phyloP scores from a whole-genome alignment of 1,140 invertebrate species.

The Zaprionus capensis region DNA sequence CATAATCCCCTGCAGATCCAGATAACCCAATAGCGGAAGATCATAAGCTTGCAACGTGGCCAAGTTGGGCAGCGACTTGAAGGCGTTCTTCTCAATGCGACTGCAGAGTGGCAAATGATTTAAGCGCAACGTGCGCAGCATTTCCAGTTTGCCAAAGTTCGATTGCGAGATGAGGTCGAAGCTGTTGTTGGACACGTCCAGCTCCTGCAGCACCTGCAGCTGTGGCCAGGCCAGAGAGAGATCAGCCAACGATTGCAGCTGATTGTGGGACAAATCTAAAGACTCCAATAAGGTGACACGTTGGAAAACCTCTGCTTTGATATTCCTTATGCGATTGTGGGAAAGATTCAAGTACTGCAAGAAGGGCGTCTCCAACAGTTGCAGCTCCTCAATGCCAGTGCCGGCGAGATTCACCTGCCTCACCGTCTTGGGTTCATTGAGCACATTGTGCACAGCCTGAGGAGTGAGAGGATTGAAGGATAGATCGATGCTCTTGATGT shows the following conservation, averaged over 20 bases:
- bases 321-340: conserved; percentile 88
- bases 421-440: conserved; percentile 95
- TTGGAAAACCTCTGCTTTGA: conserved; percentile 89
- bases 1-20: conserved; percentile 92
- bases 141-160: conserved; percentile 89
- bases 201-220: conserved; percentile 87
- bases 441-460: conserved; percentile 89
- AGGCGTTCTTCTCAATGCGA: conserved; percentile 93
- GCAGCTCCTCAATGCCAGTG: conserved; percentile 89
- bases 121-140: conserved; percentile 88
- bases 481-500: conserved; percentile 93
- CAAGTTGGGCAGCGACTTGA: conserved; percentile 89
- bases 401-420: conserved; percentile 92
- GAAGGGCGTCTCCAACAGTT: conserved; percentile 93
- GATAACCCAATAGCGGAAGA: conserved; percentile 91
- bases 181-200: conserved; percentile 93
- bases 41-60: conserved; percentile 89
- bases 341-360: conserved; percentile 92
- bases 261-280: conserved; percentile 91
- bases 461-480: conserved; percentile 92
- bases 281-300: conserved; percentile 91
- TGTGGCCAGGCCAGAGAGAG: conserved; percentile 88
- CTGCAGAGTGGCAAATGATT: conserved; percentile 88
- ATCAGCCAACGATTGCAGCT: conserved; percentile 87
- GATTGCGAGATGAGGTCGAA: conserved; percentile 89